Evolutionary conservation across 2,113 vertebrate species (phyloP), one percentile per base, ranked within the genome.

Genomic region (Panthera tigris): DNA sequence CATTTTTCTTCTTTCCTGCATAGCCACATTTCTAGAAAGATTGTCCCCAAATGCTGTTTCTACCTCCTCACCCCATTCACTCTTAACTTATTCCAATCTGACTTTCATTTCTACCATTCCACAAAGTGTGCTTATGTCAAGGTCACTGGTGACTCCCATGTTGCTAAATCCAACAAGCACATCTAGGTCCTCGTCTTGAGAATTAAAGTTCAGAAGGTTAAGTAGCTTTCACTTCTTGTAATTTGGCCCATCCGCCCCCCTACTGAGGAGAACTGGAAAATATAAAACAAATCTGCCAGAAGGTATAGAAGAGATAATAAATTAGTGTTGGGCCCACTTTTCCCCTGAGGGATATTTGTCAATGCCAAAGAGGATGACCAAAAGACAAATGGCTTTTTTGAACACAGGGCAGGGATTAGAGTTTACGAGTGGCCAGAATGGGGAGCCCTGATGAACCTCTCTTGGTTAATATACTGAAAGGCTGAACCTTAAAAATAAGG

Each of bases 231-330:
- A 80, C 12, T 73, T 94, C 25, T 89, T 81, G 12, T 57, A 55
- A 23, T n/a, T 76, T 76, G 57, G 31, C 23, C 55, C 85, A 83
- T 87, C 5, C 8, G 8, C 45, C 48, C 55, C 48, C 27, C 48
- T 55, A 41, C 7, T 45, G 52, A 97, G 15, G 81, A 86, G n/a
- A 83, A 50, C 7, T 93, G n/a, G 71, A 79, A 97, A 94, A 69
- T 79, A 82, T 36, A 89, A 94, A 83, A 78, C n/a, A 87, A 91
- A 71, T 95, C 63, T 87, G 27, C 45, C 33, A 76, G 19, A 78
- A 90, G 52, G 13, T 25, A 50, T 1, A 83, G 81, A 91, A 87
- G 29, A 89, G 36, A 86, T 52, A 76, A 90, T 33, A 87, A 95
- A 82, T 27, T 79, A 16, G 48, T 39, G 12, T 36, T 80, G 12